A percentile compares a stretch with the other conserved stretches of the same genome.
phyloP scores from a whole-genome alignment of 2,113 vertebrate species.

The Pholis gunnellus region DNA sequence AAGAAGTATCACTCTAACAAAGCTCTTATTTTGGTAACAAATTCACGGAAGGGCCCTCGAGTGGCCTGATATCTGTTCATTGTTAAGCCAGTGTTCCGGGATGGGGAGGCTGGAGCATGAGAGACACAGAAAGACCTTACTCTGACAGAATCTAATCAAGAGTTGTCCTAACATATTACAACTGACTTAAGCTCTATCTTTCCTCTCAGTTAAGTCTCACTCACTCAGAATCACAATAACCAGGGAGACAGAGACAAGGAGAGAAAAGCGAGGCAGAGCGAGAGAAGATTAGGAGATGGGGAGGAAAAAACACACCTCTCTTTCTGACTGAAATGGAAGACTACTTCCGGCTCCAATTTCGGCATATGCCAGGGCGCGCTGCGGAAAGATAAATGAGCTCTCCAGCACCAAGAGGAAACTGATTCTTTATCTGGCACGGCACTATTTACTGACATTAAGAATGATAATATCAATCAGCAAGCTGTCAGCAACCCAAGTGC shows the following conservation, averaged over 20 bases:
- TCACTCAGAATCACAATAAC: constrained; percentile 75
- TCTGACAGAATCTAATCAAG: constrained; percentile 80
- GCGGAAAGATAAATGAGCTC: constrained; percentile 85
- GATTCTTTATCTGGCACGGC: constrained; percentile 85
- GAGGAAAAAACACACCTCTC: constrained; percentile 27
- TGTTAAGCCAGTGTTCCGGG: constrained; percentile 51
- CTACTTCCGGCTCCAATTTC: constrained; percentile 81
- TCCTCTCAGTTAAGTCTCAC: constrained; percentile 71
- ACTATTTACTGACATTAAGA: constrained; percentile 90
- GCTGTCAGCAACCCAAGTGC: constrained; percentile 85
- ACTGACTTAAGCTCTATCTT: constrained; percentile 77
- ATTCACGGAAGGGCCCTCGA: constrained; percentile 41
- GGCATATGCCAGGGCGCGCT: constrained; percentile 68
- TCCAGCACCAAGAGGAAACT: constrained; percentile 78
- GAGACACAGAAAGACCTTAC: constrained; percentile 64
- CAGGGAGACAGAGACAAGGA: constrained; percentile 58
- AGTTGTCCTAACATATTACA: constrained; percentile 78
- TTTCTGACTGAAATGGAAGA: constrained; percentile 71
- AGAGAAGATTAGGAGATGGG: constrained; percentile 65
- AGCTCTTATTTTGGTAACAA: constrained; percentile 59
- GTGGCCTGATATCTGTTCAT: constrained; percentile 51
- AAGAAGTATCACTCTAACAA: constrained; percentile 43
- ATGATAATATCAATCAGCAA: constrained; percentile 90
- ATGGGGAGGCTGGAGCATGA: constrained; percentile 52
- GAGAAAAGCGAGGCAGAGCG: constrained; percentile 55